phyloP scores from a whole-genome alignment of 2,888 invertebrate species.

The Chrysina gloriosa region DNA sequence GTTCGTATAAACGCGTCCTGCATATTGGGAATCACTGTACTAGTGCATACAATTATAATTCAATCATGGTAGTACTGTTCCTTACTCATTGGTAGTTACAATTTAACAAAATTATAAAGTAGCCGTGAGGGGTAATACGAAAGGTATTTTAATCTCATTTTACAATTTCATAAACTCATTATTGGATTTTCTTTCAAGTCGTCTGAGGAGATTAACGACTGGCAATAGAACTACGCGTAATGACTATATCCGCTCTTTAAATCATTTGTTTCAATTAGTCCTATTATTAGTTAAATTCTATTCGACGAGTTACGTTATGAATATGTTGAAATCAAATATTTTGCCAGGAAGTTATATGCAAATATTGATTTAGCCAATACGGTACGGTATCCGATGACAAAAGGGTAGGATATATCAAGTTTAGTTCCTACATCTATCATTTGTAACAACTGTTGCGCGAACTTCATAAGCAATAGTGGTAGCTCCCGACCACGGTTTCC shows the following conservation, averaged over 20 bases:
- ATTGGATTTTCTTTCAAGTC: not conserved
- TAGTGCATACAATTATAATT: too few relatives aligned
- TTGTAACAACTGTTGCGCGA: conserved; percentile 42
- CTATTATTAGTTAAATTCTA: not conserved
- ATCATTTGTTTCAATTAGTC: not conserved
- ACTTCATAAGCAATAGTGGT: conserved; percentile 22
- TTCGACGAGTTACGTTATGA: not conserved
- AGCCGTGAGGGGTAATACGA: not conserved
- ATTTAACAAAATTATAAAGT: too few relatives aligned
- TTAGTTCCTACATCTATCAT: conserved; percentile 41
- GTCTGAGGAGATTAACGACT: too few relatives aligned
- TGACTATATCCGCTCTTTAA: too few relatives aligned
- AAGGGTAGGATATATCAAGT: conserved; percentile 42
- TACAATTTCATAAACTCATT: conserved; percentile 17
- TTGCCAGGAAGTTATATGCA: not conserved
- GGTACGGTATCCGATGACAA: conserved; percentile 32
- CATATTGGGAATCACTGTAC: too few relatives aligned
- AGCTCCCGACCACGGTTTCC: not conserved
- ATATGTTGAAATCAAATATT: not conserved
- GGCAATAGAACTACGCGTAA: too few relatives aligned
- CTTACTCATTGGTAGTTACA: too few relatives aligned
- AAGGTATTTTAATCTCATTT: not conserved
- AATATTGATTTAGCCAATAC: conserved; percentile 5
- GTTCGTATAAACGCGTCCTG: too few relatives aligned
- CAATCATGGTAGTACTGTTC: too few relatives aligned